phyloP scores from a whole-genome alignment of 1,140 invertebrate genomes.

The Lepidostoma basale region DNA sequence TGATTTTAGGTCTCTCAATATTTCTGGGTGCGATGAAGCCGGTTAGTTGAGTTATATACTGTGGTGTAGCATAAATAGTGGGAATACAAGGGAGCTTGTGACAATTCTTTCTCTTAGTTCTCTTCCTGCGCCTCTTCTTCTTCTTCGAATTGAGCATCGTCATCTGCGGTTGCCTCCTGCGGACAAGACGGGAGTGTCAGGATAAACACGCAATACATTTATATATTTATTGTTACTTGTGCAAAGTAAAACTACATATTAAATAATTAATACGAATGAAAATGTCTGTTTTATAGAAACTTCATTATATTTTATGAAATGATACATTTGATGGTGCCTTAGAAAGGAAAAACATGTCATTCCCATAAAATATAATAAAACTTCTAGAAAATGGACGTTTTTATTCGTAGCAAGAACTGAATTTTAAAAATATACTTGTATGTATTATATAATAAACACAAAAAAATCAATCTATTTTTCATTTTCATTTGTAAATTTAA shows the following conservation, averaged over 20 bases:
- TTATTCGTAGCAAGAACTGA: too few species aligned
- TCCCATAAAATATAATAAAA: too few species aligned
- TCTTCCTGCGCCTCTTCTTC: slow-evolving; percentile 14
- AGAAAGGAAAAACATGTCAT: too few species aligned
- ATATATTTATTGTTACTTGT: background rate
- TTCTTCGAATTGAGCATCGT: slow-evolving; percentile 29
- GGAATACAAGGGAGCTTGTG: background rate
- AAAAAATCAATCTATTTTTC: too few species aligned
- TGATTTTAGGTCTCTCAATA: too few species aligned
- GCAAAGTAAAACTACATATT: background rate
- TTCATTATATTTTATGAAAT: too few species aligned
- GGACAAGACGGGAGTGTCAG: background rate
- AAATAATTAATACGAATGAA: too few species aligned
- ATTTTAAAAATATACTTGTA: background rate
- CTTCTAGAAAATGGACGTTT: too few species aligned
- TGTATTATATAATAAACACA: too few species aligned
- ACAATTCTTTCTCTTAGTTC: background rate
- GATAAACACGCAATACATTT: background rate
- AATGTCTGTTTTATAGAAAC: too few species aligned
- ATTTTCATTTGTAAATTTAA: background rate
- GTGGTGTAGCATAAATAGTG: background rate
- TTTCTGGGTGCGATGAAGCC: too few species aligned
- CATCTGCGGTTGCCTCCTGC: slow-evolving; percentile 30
- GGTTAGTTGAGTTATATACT: background rate
- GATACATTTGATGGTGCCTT: too few species aligned